Evolutionary conservation across 2,113 vertebrate species (phyloP).

Genomic region (Butorides virescens): DNA sequence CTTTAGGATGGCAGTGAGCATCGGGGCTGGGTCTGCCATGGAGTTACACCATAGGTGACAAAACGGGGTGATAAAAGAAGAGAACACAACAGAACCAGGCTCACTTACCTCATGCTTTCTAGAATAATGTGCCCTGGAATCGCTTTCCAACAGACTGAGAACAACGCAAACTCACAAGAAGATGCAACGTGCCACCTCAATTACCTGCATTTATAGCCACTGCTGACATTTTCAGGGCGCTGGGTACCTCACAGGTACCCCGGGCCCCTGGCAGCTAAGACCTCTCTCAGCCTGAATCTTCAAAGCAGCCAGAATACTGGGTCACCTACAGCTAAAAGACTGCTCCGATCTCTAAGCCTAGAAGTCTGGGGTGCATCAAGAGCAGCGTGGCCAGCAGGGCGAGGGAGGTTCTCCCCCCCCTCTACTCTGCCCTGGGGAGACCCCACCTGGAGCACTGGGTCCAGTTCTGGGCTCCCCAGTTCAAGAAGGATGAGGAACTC

Average conservation of each 20-base stretch:
- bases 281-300: not conserved
- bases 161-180: not conserved
- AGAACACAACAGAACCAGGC: not conserved
- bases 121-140: not conserved
- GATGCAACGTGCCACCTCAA: not conserved
- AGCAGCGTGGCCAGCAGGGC: no score
- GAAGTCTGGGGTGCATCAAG: no score
- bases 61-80: rapidly evolving
- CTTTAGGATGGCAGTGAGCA: not conserved
- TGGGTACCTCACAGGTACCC: not conserved
- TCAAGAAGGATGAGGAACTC: no score
- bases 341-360: not conserved
- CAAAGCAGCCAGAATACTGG: not conserved
- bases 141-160: not conserved
- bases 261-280: not conserved
- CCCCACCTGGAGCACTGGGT: no score
- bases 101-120: not conserved
- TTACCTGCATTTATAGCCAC: not conserved
- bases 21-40: not conserved
- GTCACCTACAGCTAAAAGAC: not conserved
- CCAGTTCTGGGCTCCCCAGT: no score
- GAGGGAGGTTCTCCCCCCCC: no score
- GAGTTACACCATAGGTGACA: rapidly evolving
- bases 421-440: no score
- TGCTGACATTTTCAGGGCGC: not conserved